phyloP scores from a whole-genome alignment of 2,888 invertebrate species.

The Hypena proboscidalis region DNA sequence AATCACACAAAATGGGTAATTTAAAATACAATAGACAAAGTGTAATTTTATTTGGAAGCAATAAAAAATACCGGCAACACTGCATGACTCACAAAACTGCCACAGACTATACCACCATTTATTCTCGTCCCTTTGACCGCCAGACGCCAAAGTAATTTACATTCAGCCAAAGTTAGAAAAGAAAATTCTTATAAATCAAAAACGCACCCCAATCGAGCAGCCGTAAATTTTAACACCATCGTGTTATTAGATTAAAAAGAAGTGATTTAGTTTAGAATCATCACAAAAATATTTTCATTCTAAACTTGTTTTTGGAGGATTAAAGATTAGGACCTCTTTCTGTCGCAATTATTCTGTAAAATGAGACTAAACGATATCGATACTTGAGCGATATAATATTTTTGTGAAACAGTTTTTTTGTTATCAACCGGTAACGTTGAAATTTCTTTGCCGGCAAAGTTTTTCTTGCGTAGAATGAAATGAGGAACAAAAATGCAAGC shows the following conservation, averaged over 20 bases:
- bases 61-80: constrained; percentile 19
- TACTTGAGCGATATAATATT: too few species aligned
- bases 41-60: constrained; percentile 20
- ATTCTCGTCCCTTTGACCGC: constrained; percentile 22
- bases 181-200: constrained; percentile 32
- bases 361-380: too few species aligned
- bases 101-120: constrained; percentile 4
- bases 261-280: constrained; percentile 27
- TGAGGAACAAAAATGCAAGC: too few species aligned
- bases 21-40: constrained; percentile 21
- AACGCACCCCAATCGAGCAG: constrained; percentile 26
- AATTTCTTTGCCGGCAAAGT: too few species aligned
- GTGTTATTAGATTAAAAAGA: constrained; percentile 30
- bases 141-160: constrained; percentile 31
- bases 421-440: background rate
- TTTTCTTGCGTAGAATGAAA: background rate
- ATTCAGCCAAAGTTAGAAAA: constrained; percentile 18
- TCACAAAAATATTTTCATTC: constrained; percentile 11
- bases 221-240: constrained; percentile 31
- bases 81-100: constrained; percentile 16
- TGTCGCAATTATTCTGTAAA: too few species aligned
- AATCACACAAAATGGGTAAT: constrained; percentile 24
- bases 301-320: background rate
- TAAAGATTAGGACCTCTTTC: too few species aligned
- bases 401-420: too few species aligned